Evolutionary conservation across 2,113 vertebrate species (phyloP), one percentile per base, ranked within the genome.

Genomic region (Myrmophylax atrothorax): DNA sequence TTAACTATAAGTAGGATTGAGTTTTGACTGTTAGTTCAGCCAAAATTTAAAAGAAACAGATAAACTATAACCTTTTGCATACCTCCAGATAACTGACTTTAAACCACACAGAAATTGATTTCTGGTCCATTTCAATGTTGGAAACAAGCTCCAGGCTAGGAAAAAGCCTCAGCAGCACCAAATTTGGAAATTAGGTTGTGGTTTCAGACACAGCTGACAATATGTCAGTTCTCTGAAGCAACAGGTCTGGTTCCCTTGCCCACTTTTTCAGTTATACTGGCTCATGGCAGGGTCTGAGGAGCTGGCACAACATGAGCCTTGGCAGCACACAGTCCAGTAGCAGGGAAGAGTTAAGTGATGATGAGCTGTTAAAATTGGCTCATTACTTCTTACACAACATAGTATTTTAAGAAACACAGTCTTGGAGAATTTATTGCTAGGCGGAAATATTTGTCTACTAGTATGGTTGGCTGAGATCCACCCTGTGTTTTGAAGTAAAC

Each of bases 1-100:
- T 98, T 77, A 90, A 80, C 82, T 91, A 92, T n/a, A 97, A 96
- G 94, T 22, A 97, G 93, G 92, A 97, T 67, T 91, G 62, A 90
- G 83, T 94, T 96, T 90, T 68, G 87, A 96, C 94, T 96, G 83
- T 96, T 96, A 96, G 92, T 78, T 87, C 83, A 96, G 90, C 62
- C 76, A 94, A 83, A 86, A 84, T 91, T 77, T 67, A 86, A 81
- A 70, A 76, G 74, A 72, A 95, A 70, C 49, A 73, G 66, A 63
- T 60, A 81, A 94, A 90, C 14, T 37, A 35, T 46, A 93, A 87
- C 44, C 46, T 90, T 73, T 35, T 84, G 55, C 17, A 25, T 28
- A 72, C 60, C 87, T 86, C 35, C 74, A 84, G 8, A 56, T 20
- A 92, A 95, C 11, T 64, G 66, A 53, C 37, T 63, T 88, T 17